Conservation (phyloP, 2,797 vertebrate genomes). For the Sebastes matsubarae region DNA sequence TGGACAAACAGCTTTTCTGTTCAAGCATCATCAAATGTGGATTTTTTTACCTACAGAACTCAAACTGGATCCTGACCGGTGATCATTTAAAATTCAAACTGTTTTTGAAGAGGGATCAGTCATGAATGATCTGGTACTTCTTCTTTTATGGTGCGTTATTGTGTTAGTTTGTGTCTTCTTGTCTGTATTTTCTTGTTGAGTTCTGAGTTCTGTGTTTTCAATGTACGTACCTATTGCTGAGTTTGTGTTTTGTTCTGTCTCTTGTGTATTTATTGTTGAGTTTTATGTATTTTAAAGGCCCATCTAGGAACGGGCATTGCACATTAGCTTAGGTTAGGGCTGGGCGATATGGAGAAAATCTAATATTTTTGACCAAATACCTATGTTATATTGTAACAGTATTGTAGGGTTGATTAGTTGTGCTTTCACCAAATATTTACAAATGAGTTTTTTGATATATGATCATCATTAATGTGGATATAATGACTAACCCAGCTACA, state of each 20-base stretch:
- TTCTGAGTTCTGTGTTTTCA: background rate
- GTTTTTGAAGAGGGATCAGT: background rate
- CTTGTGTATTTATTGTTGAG: background rate
- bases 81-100: background rate
- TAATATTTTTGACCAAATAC: too few species aligned
- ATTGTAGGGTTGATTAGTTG: too few species aligned
- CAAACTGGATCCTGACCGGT: too few species aligned
- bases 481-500: too few species aligned
- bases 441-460: too few species aligned
- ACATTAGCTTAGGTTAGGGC: background rate
- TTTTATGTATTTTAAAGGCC: background rate
- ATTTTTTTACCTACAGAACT: too few species aligned
- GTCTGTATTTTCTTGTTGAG: background rate
- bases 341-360: too few species aligned
- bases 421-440: too few species aligned
- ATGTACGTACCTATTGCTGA: background rate
- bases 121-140: background rate
- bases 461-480: too few species aligned
- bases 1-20: too few species aligned
- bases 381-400: too few species aligned
- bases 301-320: background rate
- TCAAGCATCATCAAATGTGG: too few species aligned
- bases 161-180: background rate
- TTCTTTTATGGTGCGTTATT: background rate
- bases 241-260: background rate